Conservation (phyloP, 2,888 invertebrate species). For the Synergus itoensis region DNA sequence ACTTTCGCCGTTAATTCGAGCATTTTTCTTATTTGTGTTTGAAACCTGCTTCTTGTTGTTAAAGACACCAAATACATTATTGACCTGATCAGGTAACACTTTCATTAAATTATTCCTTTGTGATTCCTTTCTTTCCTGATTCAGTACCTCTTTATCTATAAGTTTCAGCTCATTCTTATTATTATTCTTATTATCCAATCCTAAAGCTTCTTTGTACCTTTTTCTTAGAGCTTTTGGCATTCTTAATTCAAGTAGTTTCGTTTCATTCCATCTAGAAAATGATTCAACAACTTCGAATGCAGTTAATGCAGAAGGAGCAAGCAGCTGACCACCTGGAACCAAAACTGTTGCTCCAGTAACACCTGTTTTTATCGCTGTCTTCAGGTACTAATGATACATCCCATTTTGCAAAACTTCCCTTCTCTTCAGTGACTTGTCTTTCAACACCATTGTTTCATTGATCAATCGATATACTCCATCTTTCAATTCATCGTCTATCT, state of each 20-base stretch:
- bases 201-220: not conserved
- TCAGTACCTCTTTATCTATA: too few relatives aligned
- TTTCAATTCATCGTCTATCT: not conserved
- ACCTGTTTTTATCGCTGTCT: not conserved
- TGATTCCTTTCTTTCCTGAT: too few relatives aligned
- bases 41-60: not conserved
- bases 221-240: not conserved
- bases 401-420: not conserved
- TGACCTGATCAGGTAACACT: not conserved
- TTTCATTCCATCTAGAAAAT: not conserved
- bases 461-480: not conserved
- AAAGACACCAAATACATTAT: not conserved
- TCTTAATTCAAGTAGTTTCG: not conserved
- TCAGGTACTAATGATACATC: not conserved
- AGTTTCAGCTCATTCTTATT: not conserved
- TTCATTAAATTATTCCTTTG: not conserved
- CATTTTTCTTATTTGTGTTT: not conserved
- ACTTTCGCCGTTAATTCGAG: not conserved
- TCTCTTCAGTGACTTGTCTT: not conserved
- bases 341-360: not conserved
- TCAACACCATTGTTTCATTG: not conserved
- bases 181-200: not conserved
- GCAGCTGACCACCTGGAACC: not conserved
- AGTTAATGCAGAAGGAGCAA: not conserved
- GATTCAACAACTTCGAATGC: not conserved